Base-by-base conservation (phyloP, 2,888 invertebrate genomes). In the Calliopum simillimum region DNA sequence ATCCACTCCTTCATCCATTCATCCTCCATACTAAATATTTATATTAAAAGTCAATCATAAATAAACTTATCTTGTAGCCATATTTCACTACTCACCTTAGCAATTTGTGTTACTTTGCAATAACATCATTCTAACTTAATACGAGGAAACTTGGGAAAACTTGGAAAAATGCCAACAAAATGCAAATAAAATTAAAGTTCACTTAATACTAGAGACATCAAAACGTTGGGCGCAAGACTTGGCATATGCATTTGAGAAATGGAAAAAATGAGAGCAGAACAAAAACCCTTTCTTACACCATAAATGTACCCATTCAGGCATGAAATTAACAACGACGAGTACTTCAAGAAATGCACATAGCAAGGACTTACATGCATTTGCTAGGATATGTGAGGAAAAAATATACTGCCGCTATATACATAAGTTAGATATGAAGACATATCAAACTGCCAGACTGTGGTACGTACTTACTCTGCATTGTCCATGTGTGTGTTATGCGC, bases 321-420 rank as follows among this genome's bases (percentile, higher is more conserved):
- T 82, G 82, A 82, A 82, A 82, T 82, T 82, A 82, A 83, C 83
- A 83, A 79, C 79, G 78, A 76, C 78, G 55, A 44, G 46, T 19
- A 13, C 1, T 19, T 23, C 46, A 14, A 65, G 23, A 65, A 55
- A 65, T 33, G 19, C 41, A 61, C 46, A n/a, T 16, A 21, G 23
- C 14, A 23, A 21, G 14, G 14, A 56, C n/a, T n/a, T n/a, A n/a
- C n/a, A n/a, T n/a, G n/a, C n/a, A n/a, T n/a, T n/a, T n/a, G 11
- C 55, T 14, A 55, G 53, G n/a, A 59, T 12, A 13, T 4, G 44
- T 43, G 21, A 16, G 19, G 21, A 59, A 61, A 16, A 14, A 58
- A 61, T 46, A 19, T 58, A 67, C 51, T 19, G 59, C 59, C 67
- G 3, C 43, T 47, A 19, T 12, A 21, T 47, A n/a, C n/a, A n/a